phyloP scores from a whole-genome alignment of 2,888 invertebrate genomes.

The Rhaphigaster nebulosa region DNA sequence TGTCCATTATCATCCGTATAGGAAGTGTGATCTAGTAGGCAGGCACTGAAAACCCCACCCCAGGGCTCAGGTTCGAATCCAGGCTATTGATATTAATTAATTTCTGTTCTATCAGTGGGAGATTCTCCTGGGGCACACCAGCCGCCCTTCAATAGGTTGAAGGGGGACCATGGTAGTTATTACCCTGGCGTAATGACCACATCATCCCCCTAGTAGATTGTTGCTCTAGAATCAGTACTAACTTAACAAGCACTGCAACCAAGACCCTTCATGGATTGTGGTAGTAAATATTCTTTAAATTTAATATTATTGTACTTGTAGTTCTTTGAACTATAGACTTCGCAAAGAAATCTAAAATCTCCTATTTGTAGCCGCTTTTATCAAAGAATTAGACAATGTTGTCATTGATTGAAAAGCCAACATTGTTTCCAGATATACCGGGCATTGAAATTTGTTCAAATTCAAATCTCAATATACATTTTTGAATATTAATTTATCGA shows the following conservation, averaged over 20 bases:
- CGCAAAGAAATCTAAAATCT: no score
- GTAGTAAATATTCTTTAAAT: not conserved
- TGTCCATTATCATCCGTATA: not conserved
- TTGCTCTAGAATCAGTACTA: not conserved
- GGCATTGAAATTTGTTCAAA: no score
- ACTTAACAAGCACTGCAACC: not conserved
- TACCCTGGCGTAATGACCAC: not conserved
- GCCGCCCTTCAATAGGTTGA: not conserved
- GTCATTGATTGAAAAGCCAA: no score
- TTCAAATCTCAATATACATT: no score
- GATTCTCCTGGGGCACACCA: not conserved
- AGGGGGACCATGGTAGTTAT: not conserved
- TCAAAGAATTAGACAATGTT: no score
- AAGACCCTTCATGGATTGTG: not conserved
- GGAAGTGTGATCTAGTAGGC: not conserved
- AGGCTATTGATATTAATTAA: slow-evolving; percentile 17
- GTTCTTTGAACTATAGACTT: no score
- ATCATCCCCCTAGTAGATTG: not conserved
- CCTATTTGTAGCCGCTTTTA: no score
- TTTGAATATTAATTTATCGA: no score
- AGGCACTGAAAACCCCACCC: not conserved
- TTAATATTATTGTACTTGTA: not conserved
- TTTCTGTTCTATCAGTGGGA: slow-evolving; percentile 16
- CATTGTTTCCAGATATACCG: no score
- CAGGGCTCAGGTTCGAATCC: not conserved